Conservation (phyloP, 2,888 invertebrate genomes). For the Alitta virens region DNA sequence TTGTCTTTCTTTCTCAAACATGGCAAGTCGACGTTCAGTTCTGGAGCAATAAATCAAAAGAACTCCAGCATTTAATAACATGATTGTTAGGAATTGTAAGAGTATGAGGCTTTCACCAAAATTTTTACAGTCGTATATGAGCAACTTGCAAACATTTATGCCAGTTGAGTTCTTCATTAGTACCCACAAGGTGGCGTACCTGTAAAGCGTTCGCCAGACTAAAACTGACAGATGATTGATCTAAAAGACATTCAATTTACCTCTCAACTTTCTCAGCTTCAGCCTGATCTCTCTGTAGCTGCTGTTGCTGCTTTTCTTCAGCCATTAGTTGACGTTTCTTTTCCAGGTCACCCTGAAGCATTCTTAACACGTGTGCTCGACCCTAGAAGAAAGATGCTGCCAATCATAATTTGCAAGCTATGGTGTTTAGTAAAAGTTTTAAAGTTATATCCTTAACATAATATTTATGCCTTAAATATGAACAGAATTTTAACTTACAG, state of each 20-base stretch:
- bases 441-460: background rate
- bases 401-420: background rate
- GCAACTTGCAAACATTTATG: no score
- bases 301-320: constrained; percentile 42
- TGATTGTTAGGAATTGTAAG: no score
- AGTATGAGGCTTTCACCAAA: no score
- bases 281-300: constrained; percentile 38
- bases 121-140: no score
- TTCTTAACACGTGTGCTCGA: constrained; percentile 52
- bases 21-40: constrained; percentile 39
- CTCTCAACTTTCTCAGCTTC: constrained; percentile 44
- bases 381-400: constrained; percentile 33
- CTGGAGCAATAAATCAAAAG: no score
- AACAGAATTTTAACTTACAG: constrained; percentile 28
- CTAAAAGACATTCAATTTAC: no score
- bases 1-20: constrained; percentile 48
- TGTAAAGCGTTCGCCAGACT: no score
- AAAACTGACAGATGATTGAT: no score
- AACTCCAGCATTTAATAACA: no score
- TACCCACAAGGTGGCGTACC: no score
- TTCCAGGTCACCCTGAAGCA: constrained; percentile 57
- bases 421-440: background rate
- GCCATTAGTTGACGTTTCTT: constrained; percentile 51
- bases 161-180: no score
- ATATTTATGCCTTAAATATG: background rate